Conservation (phyloP, 2,113 vertebrate genomes). For the Psittacus erithacus region DNA sequence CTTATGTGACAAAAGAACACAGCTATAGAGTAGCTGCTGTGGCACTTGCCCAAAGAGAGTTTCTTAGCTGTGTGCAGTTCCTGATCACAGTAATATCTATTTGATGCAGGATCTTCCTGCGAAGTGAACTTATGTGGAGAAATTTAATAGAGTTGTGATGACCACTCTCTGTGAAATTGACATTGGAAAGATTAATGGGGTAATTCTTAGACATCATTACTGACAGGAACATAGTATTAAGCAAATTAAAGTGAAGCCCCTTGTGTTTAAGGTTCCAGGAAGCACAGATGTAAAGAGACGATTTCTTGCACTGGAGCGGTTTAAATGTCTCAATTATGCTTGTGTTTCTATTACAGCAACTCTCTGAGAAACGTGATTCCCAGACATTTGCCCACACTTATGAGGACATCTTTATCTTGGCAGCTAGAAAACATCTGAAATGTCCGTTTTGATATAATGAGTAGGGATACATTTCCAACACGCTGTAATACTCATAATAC, state of each 20-base stretch:
- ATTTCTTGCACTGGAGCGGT: slow-evolving; percentile 41
- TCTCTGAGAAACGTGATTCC: slow-evolving; percentile 41
- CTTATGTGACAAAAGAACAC: not conserved
- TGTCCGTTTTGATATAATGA: slow-evolving; percentile 15
- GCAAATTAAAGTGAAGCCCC: slow-evolving; percentile 56
- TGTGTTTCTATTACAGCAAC: slow-evolving; percentile 40
- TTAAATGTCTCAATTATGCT: slow-evolving; percentile 66
- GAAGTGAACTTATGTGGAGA: slow-evolving; percentile 59
- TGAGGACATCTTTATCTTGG: slow-evolving; percentile 22
- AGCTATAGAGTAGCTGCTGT: not conserved
- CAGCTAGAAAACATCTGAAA: slow-evolving; percentile 22
- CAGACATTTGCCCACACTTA: slow-evolving; percentile 35
- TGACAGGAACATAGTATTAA: slow-evolving; percentile 42
- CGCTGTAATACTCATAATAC: not conserved
- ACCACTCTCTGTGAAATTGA: slow-evolving; percentile 37
- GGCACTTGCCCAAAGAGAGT: not conserved
- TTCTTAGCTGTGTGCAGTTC: not conserved
- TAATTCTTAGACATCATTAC: slow-evolving; percentile 47
- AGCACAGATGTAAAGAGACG: slow-evolving; percentile 38
- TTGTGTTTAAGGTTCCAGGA: slow-evolving; percentile 61
- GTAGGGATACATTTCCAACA: not conserved
- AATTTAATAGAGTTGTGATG: slow-evolving; percentile 45
- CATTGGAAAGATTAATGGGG: slow-evolving; percentile 48
- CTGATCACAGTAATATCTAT: not conserved
- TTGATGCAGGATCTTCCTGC: not conserved